phyloP scores from a whole-genome alignment of 2,113 vertebrate genomes.

The Daboia siamensis region DNA sequence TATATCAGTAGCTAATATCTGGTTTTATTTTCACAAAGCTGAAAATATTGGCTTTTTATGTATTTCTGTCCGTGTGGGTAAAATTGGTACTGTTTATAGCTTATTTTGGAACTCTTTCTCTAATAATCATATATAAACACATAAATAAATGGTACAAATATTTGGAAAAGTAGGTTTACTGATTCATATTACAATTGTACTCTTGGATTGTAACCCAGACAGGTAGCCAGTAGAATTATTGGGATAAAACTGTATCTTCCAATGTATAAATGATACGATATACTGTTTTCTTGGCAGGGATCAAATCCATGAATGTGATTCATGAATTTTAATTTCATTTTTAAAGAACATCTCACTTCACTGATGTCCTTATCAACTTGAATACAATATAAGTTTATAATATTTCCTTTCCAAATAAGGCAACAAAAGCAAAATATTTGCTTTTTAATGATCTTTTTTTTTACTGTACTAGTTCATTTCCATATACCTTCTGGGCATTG shows the following conservation, averaged over 20 bases:
- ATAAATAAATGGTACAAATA: neutral
- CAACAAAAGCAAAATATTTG: slow-evolving; percentile 3
- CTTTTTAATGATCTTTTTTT: neutral
- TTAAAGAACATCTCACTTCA: neutral
- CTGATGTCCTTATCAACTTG: neutral
- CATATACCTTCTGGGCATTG: neutral
- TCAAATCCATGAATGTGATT: neutral
- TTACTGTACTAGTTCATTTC: neutral
- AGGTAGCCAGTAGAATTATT: neutral
- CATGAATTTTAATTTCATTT: neutral
- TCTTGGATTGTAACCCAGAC: neutral
- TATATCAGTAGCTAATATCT: neutral
- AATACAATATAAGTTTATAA: neutral
- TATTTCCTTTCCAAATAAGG: slow-evolving; percentile 6
- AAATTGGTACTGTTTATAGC: neutral
- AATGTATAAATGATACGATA: neutral
- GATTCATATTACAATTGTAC: neutral
- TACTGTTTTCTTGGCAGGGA: neutral
- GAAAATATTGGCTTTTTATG: neutral
- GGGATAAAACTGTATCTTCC: neutral
- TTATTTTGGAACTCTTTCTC: neutral
- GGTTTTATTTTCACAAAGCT: neutral
- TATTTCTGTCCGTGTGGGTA: neutral
- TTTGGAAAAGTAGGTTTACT: neutral
- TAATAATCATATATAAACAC: neutral